A percentile compares a stretch with the other conserved stretches of the same genome.
phyloP scores from a whole-genome alignment of 2,113 vertebrate species.

The Dasypus novemcinctus region DNA sequence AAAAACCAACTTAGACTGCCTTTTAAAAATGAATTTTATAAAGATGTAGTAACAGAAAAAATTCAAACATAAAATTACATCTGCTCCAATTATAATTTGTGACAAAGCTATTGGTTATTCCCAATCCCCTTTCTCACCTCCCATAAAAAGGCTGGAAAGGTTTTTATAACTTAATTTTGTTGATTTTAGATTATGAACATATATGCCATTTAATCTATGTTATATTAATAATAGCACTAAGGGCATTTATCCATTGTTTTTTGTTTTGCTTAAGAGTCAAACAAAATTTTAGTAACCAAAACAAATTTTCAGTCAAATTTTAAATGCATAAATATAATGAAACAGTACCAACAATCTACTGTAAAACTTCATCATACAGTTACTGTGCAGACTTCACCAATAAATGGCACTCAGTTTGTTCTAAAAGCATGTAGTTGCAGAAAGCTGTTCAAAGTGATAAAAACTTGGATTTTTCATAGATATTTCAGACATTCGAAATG shows the following conservation, averaged over 20 bases:
- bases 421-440: slow-evolving; percentile 15
- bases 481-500: slow-evolving; percentile 35
- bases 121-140: background rate
- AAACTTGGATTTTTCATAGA: background rate
- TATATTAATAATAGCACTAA: slow-evolving; percentile 38
- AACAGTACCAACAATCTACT: slow-evolving; percentile 56
- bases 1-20: background rate
- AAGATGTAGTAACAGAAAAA: background rate
- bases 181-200: slow-evolving; percentile 18
- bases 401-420: slow-evolving; percentile 29
- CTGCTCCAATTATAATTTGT: background rate
- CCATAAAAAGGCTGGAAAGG: background rate
- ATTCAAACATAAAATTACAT: background rate
- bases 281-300: slow-evolving; percentile 57
- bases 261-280: slow-evolving; percentile 55
- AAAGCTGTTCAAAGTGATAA: slow-evolving; percentile 10
- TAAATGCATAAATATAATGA: slow-evolving; percentile 48
- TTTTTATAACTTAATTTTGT: background rate
- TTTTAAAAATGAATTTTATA: background rate
- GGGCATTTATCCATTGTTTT: slow-evolving; percentile 29
- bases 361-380: slow-evolving; percentile 36
- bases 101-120: background rate
- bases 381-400: slow-evolving; percentile 37
- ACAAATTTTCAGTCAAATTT: slow-evolving; percentile 56
- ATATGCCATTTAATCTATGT: slow-evolving; percentile 19